These are phyloP conservation scores for Andrena marginata DNA, from an alignment of 2,888 invertebrate genomes.

Conservation along the genomic window DNA sequence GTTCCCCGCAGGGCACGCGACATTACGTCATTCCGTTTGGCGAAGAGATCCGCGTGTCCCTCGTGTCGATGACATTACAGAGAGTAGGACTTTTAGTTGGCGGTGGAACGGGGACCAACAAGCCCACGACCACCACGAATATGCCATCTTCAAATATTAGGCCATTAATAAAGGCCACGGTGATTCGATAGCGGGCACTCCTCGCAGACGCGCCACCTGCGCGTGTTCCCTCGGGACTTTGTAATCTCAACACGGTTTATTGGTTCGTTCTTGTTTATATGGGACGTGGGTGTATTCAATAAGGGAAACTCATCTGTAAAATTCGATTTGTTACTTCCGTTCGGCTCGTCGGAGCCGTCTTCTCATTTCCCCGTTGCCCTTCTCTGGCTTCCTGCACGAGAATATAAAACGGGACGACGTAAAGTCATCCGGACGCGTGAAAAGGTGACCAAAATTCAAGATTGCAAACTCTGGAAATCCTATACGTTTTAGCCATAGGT, in stretches of 20 bases:
- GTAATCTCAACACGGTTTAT: conserved; percentile 84
- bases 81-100: conserved; percentile 31
- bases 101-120: conserved; percentile 71
- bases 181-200: conserved; percentile 79
- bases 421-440: not conserved
- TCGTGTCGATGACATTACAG: conserved; percentile 20
- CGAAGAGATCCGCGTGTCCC: not conserved
- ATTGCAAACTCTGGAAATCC: no score
- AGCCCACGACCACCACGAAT: conserved; percentile 78
- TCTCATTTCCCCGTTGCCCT: conserved; percentile 39
- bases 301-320: conserved; percentile 84
- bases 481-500: no score
- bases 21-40: not conserved
- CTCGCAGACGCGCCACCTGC: conserved; percentile 77
- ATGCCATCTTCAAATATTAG: conserved; percentile 84
- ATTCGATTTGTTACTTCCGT: conserved; percentile 80
- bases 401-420: conserved; percentile 21
- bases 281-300: conserved; percentile 80
- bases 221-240: conserved; percentile 81
- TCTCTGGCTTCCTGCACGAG: conserved; percentile 35
- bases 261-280: conserved; percentile 78
- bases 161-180: conserved; percentile 84
- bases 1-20: not conserved
- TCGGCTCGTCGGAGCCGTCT: conserved; percentile 20
- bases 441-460: not conserved